These are phyloP conservation scores for Lissocephala sabroskyi DNA, from an alignment of 2,888 invertebrate species.

Conservation along the genomic window DNA sequence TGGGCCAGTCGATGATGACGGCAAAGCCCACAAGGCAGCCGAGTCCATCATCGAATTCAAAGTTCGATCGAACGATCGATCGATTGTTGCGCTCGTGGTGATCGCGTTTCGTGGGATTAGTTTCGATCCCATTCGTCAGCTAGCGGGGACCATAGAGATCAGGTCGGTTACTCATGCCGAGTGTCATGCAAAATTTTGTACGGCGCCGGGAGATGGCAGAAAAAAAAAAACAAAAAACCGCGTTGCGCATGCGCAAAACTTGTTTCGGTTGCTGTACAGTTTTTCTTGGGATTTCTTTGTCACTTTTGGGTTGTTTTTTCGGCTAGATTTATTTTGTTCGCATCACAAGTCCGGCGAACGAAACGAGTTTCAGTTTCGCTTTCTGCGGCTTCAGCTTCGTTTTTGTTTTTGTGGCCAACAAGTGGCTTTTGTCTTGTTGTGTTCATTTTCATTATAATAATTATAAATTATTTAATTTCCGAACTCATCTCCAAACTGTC, in stretches of 20 bases:
- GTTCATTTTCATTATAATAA: slow-evolving; percentile 17
- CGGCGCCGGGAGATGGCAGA: no score
- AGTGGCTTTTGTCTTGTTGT: slow-evolving; percentile 25
- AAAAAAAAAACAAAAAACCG: slow-evolving; percentile 6
- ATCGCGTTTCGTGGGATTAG: no score
- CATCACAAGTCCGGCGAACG: neutral
- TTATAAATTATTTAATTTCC: no score
- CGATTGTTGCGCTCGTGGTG: no score
- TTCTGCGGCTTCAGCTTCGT: slow-evolving; percentile 16
- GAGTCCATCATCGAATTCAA: no score
- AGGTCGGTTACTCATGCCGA: slow-evolving; percentile 17
- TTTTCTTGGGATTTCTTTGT: slow-evolving; percentile 9
- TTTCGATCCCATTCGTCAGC: no score
- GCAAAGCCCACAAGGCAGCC: no score
- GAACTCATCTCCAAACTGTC: no score
- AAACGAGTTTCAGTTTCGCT: slow-evolving; percentile 13
- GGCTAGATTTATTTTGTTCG: slow-evolving; percentile 2
- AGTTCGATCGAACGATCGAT: no score
- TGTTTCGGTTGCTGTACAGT: slow-evolving; percentile 21
- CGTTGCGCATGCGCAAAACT: slow-evolving; percentile 47
- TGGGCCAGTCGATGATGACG: no score
- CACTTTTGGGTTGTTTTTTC: slow-evolving; percentile 23
- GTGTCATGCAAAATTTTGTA: slow-evolving; percentile 43
- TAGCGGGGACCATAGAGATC: no score
- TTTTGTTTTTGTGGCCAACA: slow-evolving; percentile 27